These are phyloP conservation scores for Apogon talboti DNA, from an alignment of 2,797 vertebrate species.

Conservation along the genomic window DNA sequence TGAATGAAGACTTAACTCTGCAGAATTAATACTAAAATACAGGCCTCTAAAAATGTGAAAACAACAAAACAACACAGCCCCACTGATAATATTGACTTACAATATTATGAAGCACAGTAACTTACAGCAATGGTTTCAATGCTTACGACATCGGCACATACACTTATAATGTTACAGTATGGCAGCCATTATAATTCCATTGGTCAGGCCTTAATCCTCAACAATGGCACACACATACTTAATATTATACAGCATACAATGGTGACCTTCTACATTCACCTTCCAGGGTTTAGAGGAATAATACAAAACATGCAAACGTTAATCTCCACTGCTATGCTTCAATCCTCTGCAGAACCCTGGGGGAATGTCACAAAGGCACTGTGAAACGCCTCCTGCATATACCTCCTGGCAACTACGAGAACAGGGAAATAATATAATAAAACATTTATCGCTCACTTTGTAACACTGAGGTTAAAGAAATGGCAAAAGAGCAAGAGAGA, in stretches of 20 bases:
- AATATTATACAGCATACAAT: conserved; percentile 67
- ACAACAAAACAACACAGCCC: background rate
- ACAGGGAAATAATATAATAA: conserved; percentile 72
- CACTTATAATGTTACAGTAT: background rate
- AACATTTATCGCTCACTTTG: conserved; percentile 77
- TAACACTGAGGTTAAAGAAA: conserved; percentile 68
- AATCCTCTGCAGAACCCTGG: conserved; percentile 58
- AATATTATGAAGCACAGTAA: conserved; percentile 19
- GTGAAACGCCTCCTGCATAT: conserved; percentile 49
- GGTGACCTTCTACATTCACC: conserved; percentile 76
- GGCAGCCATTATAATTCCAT: conserved; percentile 52
- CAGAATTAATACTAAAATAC: conserved; percentile 30
- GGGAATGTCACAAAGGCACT: conserved; percentile 73
- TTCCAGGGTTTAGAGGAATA: conserved; percentile 73
- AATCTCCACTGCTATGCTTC: conserved; percentile 75
- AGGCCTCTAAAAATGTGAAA: conserved; percentile 18
- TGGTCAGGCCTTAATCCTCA: conserved; percentile 62
- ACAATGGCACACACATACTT: conserved; percentile 55
- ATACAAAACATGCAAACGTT: conserved; percentile 72
- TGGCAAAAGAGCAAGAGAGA: conserved; percentile 1
- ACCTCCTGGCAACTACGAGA: conserved; percentile 62
- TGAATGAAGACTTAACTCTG: conserved; percentile 37
- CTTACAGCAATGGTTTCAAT: conserved; percentile 13
- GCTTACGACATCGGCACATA: conserved; percentile 32
- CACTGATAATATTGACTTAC: conserved; percentile 14